phyloP scores from a whole-genome alignment of 2,797 vertebrate genomes.

The Pseudochromis fuscus region DNA sequence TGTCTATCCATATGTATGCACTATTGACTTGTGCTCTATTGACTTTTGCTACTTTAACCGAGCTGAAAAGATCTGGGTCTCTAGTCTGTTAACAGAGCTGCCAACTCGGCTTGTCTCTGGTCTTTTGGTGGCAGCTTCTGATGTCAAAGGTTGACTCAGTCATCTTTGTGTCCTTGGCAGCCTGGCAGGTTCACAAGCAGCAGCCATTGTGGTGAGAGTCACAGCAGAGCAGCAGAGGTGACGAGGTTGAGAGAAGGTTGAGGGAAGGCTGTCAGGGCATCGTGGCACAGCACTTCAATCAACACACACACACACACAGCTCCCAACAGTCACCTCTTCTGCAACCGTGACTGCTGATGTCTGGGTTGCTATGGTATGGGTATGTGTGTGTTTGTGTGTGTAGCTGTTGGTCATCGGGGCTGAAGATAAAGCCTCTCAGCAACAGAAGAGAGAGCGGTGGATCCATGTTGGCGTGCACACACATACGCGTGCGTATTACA shows the following conservation, averaged over 20 bases:
- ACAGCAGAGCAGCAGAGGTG: conserved; percentile 77
- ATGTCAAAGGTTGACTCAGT: conserved; percentile 82
- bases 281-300: conserved; percentile 71
- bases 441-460: conserved; percentile 43
- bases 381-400: conserved; percentile 53
- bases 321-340: conserved; percentile 59
- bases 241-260: conserved; percentile 80
- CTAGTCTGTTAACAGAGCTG: conserved; percentile 78
- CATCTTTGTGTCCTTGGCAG: conserved; percentile 83
- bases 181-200: conserved; percentile 79
- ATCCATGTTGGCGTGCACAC: conserved; percentile 43
- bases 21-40: conserved; percentile 80
- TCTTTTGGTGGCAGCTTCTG: conserved; percentile 79
- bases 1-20: conserved; percentile 71
- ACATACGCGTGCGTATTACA: conserved; percentile 49
- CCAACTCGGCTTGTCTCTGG: conserved; percentile 81
- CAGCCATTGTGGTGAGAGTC: conserved; percentile 79
- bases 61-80: conserved; percentile 76
- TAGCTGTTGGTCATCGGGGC: conserved; percentile 51
- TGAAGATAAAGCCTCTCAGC: conserved; percentile 55
- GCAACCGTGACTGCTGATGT: conserved; percentile 62
- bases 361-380: conserved; percentile 65
- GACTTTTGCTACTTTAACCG: conserved; percentile 75
- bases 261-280: conserved; percentile 80
- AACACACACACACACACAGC: conserved; percentile 47